Base-by-base conservation (phyloP, 2,113 vertebrate species). In the Micromys minutus region DNA sequence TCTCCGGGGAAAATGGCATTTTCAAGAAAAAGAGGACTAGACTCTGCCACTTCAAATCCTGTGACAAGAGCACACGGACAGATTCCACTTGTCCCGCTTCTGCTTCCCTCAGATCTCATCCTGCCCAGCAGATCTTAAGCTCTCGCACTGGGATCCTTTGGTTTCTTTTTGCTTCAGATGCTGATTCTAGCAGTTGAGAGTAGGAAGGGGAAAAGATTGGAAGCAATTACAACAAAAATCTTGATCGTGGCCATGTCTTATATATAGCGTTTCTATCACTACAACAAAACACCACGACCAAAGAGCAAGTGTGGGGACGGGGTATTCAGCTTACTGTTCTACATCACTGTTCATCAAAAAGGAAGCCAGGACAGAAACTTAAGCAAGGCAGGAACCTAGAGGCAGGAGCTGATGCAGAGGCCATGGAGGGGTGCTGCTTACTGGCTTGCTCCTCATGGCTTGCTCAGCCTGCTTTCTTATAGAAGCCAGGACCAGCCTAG, bases 1-100 rank as follows among this genome's bases (percentile, higher is more conserved):
- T 83, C 31, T 81, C 55, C 42, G 11, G 11, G 45, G 42, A 57
- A 94, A 95, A 87, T 3, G 1, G 5, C 5, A 69, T 36, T 67
- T 96, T 80, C 19, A 57, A 96, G 69, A 74, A 93, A 95, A 96
- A 85, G 1, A 10, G 92, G 42, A 36, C 67, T 92, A 13, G 65
- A 67, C 93, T 92, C 31, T 86, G 39, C 85, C 36, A 17, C 86
- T 92, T 92, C 26, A 42, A 67, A 83, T 57, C 34, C 77, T 80
- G 31, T 91, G 69, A 72, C 1, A 63, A 59, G 45, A 95, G 87
- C 65, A 15, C 26, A 21, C 69, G 75, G 22, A 71, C 59, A 85
- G 34, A 74, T 74, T 95, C 67, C 36, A 77, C 34, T 80, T 89
- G 69, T 15, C 29, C 22, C 3, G 34, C 86, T 83, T 77, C n/a